Evolutionary conservation across 2,888 invertebrate species (phyloP), one percentile per base, ranked within the genome.

Genomic region (Graphium colonna): DNA sequence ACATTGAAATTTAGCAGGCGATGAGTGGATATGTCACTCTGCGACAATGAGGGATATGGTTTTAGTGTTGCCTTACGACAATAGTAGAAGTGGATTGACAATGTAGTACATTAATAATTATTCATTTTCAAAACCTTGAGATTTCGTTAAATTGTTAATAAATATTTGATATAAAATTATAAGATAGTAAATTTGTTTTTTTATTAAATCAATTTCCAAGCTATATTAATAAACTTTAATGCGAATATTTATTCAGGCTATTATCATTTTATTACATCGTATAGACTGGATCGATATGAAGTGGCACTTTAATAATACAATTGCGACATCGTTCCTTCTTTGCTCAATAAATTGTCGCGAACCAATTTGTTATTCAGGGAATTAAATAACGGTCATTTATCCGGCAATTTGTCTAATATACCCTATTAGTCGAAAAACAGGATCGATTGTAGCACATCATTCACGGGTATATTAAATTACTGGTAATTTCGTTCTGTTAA

Each of bases 1-100:
- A 81, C 87, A 86, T 86, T 88, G 88, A 86, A 82, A 79, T 71
- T 71, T 72, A 70, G 71, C 68, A 61, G 64, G 60, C 62, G 62
- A 62, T 57, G 64, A 65, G 71, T 60, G 68, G 70, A 56, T 55
- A 44, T 56, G 52, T 58, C 58, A 45, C 60, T 49, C 1, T 59
- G 61, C 72, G 77, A 72, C 75, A 73, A 73, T 75, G 71, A 62
- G 59, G 55, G 60, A 63, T 42, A 61, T 67, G 60, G 62, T 66
- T 66, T 67, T 67, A 71, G 65, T 65, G 68, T 67, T 55, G 53
- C 31, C n/a, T 52, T 48, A 48, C 43, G 18, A 43, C 10, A 21
- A 15, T 17, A 36, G 12, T 42, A 17, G 13, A 4, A 31, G 13
- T 4, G 16, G 28, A 40, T 33, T 40, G 8, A 33, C 18, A 46